These are phyloP conservation scores for Tupiocoris notatus DNA, from an alignment of 2,888 invertebrate species.

Conservation along the genomic window DNA sequence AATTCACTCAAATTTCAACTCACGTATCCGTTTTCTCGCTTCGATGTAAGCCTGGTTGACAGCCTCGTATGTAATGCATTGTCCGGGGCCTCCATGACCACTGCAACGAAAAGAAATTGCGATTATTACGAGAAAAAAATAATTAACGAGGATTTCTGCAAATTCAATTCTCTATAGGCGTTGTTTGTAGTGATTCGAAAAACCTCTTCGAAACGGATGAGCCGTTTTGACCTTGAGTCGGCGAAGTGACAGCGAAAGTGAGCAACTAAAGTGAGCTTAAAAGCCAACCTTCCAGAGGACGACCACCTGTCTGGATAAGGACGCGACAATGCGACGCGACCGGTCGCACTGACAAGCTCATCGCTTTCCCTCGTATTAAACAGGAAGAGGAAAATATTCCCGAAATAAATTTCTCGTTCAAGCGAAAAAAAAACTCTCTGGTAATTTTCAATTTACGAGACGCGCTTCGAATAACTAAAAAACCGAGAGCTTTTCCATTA, in stretches of 20 bases:
- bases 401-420: too few species aligned
- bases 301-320: conserved; percentile 24
- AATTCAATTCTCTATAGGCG: too few species aligned
- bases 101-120: conserved; percentile 50
- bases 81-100: conserved; percentile 65
- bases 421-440: too few species aligned
- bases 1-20: conserved; percentile 55
- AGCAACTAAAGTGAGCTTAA: not conserved
- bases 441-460: too few species aligned
- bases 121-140: not conserved
- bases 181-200: too few species aligned
- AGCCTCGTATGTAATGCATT: conserved; percentile 86
- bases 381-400: too few species aligned
- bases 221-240: conserved; percentile 15
- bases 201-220: too few species aligned
- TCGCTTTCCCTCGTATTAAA: not conserved
- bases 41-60: conserved; percentile 85
- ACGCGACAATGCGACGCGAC: not conserved
- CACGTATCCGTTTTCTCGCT: conserved; percentile 82
- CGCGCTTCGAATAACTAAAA: too few species aligned
- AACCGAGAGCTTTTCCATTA: too few species aligned
- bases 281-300: conserved; percentile 25
- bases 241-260: conserved; percentile 30
- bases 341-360: not conserved
- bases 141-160: not conserved